phyloP scores from a whole-genome alignment of 2,113 vertebrate genomes.

The Scatophagus argus region DNA sequence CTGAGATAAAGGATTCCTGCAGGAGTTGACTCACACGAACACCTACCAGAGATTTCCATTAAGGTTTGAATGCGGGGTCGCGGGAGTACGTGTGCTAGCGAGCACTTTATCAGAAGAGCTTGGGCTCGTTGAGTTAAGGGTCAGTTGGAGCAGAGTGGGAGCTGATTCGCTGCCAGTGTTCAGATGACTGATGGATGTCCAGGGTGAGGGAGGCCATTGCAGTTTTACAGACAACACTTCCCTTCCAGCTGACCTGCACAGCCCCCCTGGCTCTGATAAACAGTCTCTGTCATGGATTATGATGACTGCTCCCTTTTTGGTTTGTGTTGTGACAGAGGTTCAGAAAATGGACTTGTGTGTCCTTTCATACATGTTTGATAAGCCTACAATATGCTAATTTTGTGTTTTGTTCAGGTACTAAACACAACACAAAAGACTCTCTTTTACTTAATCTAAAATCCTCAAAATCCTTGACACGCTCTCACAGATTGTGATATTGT shows the following conservation, averaged over 20 bases:
- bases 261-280: slow-evolving; percentile 61
- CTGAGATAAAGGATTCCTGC: slow-evolving; percentile 36
- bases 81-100: slow-evolving; percentile 33
- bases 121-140: slow-evolving; percentile 42
- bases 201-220: slow-evolving; percentile 62
- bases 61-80: slow-evolving; percentile 16
- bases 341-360: background rate
- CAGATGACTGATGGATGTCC: slow-evolving; percentile 67
- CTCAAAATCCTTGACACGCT: background rate
- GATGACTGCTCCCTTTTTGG: slow-evolving; percentile 58
- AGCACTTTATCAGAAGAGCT: slow-evolving; percentile 54
- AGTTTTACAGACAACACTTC: slow-evolving; percentile 75
- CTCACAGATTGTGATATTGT: slow-evolving; percentile 1
- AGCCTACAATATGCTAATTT: background rate
- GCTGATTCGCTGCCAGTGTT: slow-evolving; percentile 66
- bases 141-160: slow-evolving; percentile 56
- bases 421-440: too few species aligned
- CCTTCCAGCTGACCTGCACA: slow-evolving; percentile 69
- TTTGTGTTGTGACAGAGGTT: slow-evolving; percentile 7
- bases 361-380: background rate
- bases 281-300: slow-evolving; percentile 43
- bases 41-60: slow-evolving; percentile 29
- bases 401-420: too few species aligned
- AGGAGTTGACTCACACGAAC: slow-evolving; percentile 29
- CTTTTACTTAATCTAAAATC: too few species aligned